phyloP scores from a whole-genome alignment of 2,113 vertebrate genomes.

The Cephalopholis sonnerati region DNA sequence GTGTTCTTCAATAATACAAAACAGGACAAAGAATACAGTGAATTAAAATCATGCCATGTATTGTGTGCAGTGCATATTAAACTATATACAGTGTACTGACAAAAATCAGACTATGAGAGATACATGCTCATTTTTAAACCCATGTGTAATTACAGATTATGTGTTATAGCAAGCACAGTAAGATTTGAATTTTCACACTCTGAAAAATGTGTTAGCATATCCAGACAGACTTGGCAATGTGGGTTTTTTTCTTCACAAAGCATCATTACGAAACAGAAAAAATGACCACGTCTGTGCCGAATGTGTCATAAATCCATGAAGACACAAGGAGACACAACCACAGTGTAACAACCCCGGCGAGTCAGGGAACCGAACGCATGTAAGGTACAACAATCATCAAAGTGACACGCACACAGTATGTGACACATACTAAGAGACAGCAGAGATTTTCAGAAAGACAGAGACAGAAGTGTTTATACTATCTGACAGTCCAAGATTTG shows the following conservation, averaged over 20 bases:
- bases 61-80: conserved; percentile 19
- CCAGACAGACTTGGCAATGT: conserved; percentile 26
- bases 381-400: conserved; percentile 33
- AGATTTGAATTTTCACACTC: conserved; percentile 28
- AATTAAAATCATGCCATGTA: conserved; percentile 20
- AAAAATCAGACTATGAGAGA: background rate
- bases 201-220: conserved; percentile 6
- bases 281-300: conserved; percentile 15
- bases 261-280: conserved; percentile 32
- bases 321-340: conserved; percentile 55
- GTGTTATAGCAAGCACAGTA: conserved; percentile 33
- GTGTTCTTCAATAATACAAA: conserved; percentile 17
- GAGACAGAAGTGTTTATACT: conserved; percentile 32
- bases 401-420: conserved; percentile 26
- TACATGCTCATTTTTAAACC: conserved; percentile 45
- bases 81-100: conserved; percentile 29
- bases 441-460: conserved; percentile 24
- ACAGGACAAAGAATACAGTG: background rate
- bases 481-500: background rate
- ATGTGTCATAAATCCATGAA: conserved; percentile 50
- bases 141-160: conserved; percentile 44
- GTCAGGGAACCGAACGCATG: conserved; percentile 13
- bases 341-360: conserved; percentile 43
- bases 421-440: conserved; percentile 24
- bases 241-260: background rate